Base-by-base conservation (phyloP, 2,888 invertebrate genomes). In the Helleia helle region DNA sequence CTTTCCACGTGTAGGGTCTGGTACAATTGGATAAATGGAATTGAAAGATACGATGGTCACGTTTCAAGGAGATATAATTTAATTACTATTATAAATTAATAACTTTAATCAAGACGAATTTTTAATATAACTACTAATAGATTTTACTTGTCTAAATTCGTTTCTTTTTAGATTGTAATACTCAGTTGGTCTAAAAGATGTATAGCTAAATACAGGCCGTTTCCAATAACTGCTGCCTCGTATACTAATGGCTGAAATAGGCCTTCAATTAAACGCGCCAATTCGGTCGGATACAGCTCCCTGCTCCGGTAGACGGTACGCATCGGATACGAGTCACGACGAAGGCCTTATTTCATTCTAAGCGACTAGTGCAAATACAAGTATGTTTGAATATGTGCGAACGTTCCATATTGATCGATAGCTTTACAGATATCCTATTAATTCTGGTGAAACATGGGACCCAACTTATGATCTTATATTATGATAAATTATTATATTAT, bases 241-340 rank as follows among this genome's bases (percentile, higher is more conserved):
- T 59, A 54, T 62, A 59, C 60, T 74, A 75, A 76, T 75, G 69
- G 71, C 60, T 68, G 69, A 65, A 71, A 71, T 71, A 65, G 69
- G 68, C 68, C 70, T 77, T 72, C 71, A 76, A 81, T 79, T 79
- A 73, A 74, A 71, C 69, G 62, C 68, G 62, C 66, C 71, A 71
- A 75, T 73, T 74, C 66, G 62, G 61, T 54, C 57, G 56, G 56
- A 68, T 66, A 63, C 64, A 58, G 56, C 62, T 58, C 58, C 60
- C 64, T 58, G 56, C 62, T 58, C 58, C 60, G 65, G 68, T 63
- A 60, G 59, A 65, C 58, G 60, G 59, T 55, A 62, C 60, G 58
- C 57, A 58, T 51, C 48, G 50, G 47, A 52, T 54, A 51, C 56
- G 55, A 52, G 47, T 56, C n/a, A n/a, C 55, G 54, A 59, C 54